Base-by-base conservation (phyloP, 2,888 invertebrate species). In the Tipula lateralis region DNA sequence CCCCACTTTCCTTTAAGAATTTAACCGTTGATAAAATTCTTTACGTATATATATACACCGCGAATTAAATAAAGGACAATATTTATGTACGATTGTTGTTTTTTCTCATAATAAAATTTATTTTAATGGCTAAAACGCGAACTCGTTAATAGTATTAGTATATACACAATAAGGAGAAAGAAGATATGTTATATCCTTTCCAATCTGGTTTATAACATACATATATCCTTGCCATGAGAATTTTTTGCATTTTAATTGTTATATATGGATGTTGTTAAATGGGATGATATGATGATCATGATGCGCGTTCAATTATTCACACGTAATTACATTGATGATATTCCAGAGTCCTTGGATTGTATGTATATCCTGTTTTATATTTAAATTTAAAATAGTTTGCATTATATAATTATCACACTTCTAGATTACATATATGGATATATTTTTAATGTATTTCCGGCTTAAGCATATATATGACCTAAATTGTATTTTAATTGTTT, bases 1-100 rank as follows among this genome's bases (percentile, higher is more conserved):
- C 66, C 66, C 66, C 66, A 66, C 66, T 66, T 66, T 66, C 66
- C 66, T 66, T 66, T 66, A 66, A 66, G 66, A 66, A 66, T 66
- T 66, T 66, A 66, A 66, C 66, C 66, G 66, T 66, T 66, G 12
- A 66, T 66, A 66, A 50, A 66, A 24, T 66, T 24, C 7, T 66
- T 66, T 66, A 13, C 24, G 19, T 66, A 24, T 66, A 9, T 66
- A 9, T 66, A 9, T 44, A 44, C 66, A 66, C 66, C 66, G 66
- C 66, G 66, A 66, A 66, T 66, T 66, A 24, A 66, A 66, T 66
- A 66, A 66, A 66, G 66, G 66, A 66, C 66, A 66, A 66, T 66
- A 66, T 66, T 66, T 66, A 66, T 66, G 66, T 66, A 66, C 9
- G 66, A 66, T 66, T 66, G 66, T 66, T 66, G 66, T 66, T 66